A percentile compares a stretch with the other conserved stretches of the same genome.
Evolutionary conservation across 2,113 vertebrate genomes (phyloP).

Genomic region (Laticauda laticaudata): DNA sequence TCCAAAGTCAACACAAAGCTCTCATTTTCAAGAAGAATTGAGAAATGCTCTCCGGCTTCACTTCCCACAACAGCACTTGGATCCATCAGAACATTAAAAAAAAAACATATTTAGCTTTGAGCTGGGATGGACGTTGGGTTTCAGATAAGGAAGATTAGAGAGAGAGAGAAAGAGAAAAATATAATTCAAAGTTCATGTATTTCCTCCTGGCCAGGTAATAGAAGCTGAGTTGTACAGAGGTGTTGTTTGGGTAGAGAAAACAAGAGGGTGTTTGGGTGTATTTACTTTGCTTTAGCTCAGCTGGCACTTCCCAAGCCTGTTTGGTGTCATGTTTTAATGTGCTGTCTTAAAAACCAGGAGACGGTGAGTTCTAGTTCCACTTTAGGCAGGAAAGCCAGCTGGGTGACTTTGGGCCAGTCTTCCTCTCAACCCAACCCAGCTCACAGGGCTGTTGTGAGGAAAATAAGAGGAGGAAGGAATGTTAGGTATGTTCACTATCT

Average conservation of each 20-base stretch:
- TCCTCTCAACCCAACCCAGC: no score
- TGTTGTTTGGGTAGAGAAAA: not conserved
- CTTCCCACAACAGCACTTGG: not conserved
- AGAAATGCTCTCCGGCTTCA: not conserved
- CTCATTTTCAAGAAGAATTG: not conserved
- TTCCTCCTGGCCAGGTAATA: not conserved
- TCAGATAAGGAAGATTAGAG: not conserved
- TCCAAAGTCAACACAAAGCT: not conserved
- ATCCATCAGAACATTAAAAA: not conserved
- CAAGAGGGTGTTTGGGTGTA: not conserved
- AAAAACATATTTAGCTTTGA: not conserved
- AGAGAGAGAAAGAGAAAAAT: rapidly evolving
- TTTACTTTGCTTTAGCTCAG: not conserved
- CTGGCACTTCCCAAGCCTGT: not conserved
- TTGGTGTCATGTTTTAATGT: not conserved
- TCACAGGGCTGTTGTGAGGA: no score
- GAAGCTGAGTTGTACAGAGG: not conserved
- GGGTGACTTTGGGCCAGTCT: no score
- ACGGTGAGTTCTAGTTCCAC: no score
- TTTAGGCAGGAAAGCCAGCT: no score
- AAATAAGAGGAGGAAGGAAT: no score
- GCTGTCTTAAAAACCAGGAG: not conserved
- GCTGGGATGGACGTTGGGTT: not conserved
- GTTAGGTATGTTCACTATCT: no score
- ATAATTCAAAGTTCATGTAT: not conserved